Evolutionary conservation across 2,888 invertebrate genomes (phyloP), one percentile per base, ranked within the genome.

Genomic region (Cosmia trapezina): DNA sequence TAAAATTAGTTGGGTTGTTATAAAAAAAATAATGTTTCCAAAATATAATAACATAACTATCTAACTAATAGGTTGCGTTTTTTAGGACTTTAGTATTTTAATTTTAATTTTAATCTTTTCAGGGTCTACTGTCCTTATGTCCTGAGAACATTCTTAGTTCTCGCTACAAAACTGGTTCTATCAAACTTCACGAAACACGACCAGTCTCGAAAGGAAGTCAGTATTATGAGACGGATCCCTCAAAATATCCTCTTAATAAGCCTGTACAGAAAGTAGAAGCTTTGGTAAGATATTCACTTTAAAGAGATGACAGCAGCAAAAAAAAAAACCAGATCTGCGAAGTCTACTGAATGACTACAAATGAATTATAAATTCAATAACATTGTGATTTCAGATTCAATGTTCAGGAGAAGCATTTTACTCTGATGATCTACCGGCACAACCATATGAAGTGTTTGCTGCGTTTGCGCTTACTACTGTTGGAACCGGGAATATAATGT

Each of bases 321-420:
- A 33, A 33, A 33, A 57, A 1, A 5, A 28, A n/a, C n/a, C 1
- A 22, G 51, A 51, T 51, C 5, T 60, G 17, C 5, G 22, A 28
- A 57, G 19, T 19, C 8, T 14, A 0, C 33, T 14, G 1, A 45
- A 45, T 43, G n/a, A n/a, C 33, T n/a, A 22, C 8, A 12, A 60
- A 43, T 9, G 1, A 28, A 61, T 28, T 19, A 12, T 45, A 7
- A 19, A 61, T 22, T 53, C 53, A 53, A 53, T 53, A 11, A 12
- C 11, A 3, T 22, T 59, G 1, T 68, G 28, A n/a, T 53, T 81
- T 47, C 69, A 94, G 93, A 90, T 93, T n/a, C 97, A 97, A 93
- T 96, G 96, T 83, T 94, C 97, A 57, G 98, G 98, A 0, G 97
- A 98, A 90, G 97, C 97, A 0, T 92, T 96, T 81, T 98, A 97